Evolutionary conservation across 2,113 vertebrate species (phyloP).

Genomic region (Callithrix jacchus): DNA sequence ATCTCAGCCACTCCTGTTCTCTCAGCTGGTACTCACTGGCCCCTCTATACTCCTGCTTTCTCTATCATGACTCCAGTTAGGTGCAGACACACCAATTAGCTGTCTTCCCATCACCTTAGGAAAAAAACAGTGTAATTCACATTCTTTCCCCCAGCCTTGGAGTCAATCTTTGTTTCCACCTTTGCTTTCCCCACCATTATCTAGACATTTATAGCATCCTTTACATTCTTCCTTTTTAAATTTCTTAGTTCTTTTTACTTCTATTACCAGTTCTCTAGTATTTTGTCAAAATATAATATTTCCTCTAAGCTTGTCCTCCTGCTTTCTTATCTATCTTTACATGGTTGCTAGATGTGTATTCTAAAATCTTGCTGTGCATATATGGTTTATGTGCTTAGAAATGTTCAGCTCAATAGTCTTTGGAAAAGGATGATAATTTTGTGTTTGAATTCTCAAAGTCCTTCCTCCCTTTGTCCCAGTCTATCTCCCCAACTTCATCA

Average conservation of each 20-base stretch:
- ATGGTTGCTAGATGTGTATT: not conserved
- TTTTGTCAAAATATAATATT: not conserved
- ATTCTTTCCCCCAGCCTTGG: not conserved
- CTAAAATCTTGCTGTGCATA: not conserved
- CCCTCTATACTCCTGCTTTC: not conserved
- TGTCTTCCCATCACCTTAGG: not conserved
- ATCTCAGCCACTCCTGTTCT: not conserved
- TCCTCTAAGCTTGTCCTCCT: not conserved
- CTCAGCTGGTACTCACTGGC: not conserved
- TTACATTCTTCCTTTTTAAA: not conserved
- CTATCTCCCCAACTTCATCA: not conserved
- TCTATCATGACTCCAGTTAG: not conserved
- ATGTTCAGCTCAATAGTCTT: not conserved
- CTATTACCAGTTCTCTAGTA: not conserved
- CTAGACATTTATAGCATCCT: not conserved
- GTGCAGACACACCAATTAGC: not conserved
- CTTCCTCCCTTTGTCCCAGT: not conserved
- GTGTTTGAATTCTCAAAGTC: not conserved
- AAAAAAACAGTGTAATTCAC: not conserved
- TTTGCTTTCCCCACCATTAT: not conserved
- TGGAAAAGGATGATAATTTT: not conserved
- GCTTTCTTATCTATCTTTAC: not conserved
- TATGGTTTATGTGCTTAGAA: conserved; percentile 22
- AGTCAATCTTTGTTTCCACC: not conserved
- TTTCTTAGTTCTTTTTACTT: not conserved